phyloP scores from a whole-genome alignment of 1,140 invertebrate species.

The Chlorops oryzae region DNA sequence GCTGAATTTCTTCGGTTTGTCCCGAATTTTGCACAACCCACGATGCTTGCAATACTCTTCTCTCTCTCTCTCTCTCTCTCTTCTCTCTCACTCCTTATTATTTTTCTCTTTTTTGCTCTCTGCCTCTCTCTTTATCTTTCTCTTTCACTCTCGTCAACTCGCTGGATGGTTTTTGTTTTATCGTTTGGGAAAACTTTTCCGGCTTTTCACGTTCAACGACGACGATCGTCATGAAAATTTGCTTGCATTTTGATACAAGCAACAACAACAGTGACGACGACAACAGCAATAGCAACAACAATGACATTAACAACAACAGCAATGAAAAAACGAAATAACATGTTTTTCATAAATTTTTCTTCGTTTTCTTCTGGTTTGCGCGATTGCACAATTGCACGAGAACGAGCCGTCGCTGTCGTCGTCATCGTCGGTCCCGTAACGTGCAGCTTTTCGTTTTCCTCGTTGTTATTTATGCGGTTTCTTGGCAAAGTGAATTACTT shows the following conservation, averaged over 20 bases:
- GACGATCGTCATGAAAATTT: constrained; percentile 38
- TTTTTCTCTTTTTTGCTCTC: neutral
- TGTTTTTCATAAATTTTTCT: neutral
- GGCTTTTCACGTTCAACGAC: constrained; percentile 49
- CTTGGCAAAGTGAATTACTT: neutral
- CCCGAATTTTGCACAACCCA: too few relatives aligned
- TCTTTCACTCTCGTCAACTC: neutral
- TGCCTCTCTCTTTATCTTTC: neutral
- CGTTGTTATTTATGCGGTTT: constrained; percentile 6
- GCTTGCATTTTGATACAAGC: neutral
- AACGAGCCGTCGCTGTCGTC: too few relatives aligned
- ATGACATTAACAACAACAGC: neutral
- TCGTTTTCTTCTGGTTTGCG: neutral
- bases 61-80: too few relatives aligned
- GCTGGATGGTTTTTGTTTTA: neutral
- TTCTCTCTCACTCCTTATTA: constrained; percentile 5
- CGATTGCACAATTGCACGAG: too few relatives aligned
- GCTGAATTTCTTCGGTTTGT: too few relatives aligned
- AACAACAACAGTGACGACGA: neutral
- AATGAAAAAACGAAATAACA: neutral
- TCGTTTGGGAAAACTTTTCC: constrained; percentile 38
- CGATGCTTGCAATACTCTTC: too few relatives aligned
- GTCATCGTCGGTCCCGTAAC: too few relatives aligned
- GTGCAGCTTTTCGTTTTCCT: constrained; percentile 12
- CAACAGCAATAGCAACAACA: neutral